phyloP scores from a whole-genome alignment of 1,140 invertebrate species.

The Coptotermes formosanus region DNA sequence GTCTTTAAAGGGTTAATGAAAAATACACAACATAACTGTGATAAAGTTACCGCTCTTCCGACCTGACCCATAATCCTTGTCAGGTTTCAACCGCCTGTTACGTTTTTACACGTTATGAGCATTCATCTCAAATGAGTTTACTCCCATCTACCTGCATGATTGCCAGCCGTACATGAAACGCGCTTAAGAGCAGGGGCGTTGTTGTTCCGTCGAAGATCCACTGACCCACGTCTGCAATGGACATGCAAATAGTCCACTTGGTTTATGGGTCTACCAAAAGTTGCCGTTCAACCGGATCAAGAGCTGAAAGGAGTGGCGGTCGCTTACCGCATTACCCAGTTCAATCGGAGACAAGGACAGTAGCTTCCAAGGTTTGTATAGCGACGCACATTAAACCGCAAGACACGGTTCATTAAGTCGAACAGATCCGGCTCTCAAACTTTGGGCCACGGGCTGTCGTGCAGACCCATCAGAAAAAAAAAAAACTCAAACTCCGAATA shows the following conservation, averaged over 20 bases:
- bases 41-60: no score
- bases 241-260: slow-evolving; percentile 6
- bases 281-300: slow-evolving; percentile 4
- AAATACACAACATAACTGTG: no score
- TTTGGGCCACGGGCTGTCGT: no score
- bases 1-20: no score
- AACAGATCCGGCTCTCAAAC: no score
- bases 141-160: neutral
- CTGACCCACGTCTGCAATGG: slow-evolving; percentile 8
- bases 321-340: slow-evolving; percentile 11
- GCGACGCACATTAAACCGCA: neutral
- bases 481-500: no score
- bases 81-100: no score
- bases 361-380: neutral
- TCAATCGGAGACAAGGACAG: neutral
- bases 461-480: no score
- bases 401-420: neutral
- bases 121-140: neutral
- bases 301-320: neutral
- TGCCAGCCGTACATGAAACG: neutral
- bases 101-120: no score
- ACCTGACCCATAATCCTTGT: no score
- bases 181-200: neutral
- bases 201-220: neutral
- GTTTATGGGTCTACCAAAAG: slow-evolving; percentile 3